Percentiles rank a stretch among this genome's conserved stretches.
Evolutionary conservation across 2,797 vertebrate genomes (phyloP).

Genomic region (Glyptemys insculpta): DNA sequence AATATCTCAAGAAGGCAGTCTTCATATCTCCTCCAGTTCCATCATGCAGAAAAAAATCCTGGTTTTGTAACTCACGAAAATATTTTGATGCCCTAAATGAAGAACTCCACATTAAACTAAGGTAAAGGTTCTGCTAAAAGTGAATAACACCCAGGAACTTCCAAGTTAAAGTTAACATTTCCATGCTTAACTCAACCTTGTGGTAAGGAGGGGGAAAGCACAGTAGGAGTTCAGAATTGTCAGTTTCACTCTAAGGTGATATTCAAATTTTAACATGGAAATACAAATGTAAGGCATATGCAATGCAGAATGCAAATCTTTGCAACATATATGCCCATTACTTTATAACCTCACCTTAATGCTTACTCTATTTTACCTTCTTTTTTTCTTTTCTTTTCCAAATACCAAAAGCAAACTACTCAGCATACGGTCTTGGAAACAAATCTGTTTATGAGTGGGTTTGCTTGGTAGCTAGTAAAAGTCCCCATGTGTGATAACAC

Average conservation of each 20-base stretch:
- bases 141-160: not conserved
- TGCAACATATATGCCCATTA: not conserved
- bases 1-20: constrained; percentile 35
- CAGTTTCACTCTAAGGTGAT: not conserved
- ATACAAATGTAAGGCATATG: not conserved
- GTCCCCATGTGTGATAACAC: no score
- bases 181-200: not conserved
- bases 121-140: fast-evolving
- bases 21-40: constrained; percentile 70
- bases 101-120: not conserved
- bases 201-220: not conserved
- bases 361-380: not conserved
- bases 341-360: not conserved
- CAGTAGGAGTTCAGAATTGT: not conserved
- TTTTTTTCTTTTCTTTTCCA: not conserved
- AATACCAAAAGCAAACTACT: no score
- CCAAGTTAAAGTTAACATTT: not conserved
- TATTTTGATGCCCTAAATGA: constrained; percentile 20
- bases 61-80: not conserved
- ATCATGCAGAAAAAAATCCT: not conserved
- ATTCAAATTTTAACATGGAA: not conserved
- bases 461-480: not conserved
- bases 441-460: not conserved
- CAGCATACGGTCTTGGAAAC: no score
- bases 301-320: not conserved